Percentiles rank a stretch among this genome's conserved stretches.
Conservation (phyloP, 2,797 vertebrate species). For the Rhadinocentrus ornatus region DNA sequence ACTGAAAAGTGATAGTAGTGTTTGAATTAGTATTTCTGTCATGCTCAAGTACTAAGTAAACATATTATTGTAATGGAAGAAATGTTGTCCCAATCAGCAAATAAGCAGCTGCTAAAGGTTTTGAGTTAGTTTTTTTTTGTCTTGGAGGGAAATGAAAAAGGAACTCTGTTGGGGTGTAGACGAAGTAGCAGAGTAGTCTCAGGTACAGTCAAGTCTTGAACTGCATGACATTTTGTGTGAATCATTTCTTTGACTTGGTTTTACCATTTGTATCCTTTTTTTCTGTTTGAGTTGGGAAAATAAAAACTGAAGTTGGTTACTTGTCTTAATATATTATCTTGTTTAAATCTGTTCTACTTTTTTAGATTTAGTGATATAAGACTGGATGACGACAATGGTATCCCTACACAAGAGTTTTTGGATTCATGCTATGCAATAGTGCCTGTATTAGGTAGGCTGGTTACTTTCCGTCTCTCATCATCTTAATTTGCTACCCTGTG, state of each 20-base stretch:
- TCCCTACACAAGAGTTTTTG: constrained; percentile 97
- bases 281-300: constrained; percentile 74
- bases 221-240: constrained; percentile 64
- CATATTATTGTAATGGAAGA: constrained; percentile 12
- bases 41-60: constrained; percentile 24
- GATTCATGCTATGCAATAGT: constrained; percentile 99
- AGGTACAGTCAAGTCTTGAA: constrained; percentile 49
- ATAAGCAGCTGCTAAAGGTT: constrained; percentile 30
- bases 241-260: constrained; percentile 60
- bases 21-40: constrained; percentile 42
- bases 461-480: constrained; percentile 61
- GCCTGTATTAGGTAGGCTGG: constrained; percentile 94
- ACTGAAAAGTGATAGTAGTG: constrained; percentile 44
- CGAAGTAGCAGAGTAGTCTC: constrained; percentile 45
- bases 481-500: constrained; percentile 35
- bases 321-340: constrained; percentile 69
- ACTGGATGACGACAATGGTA: constrained; percentile 93
- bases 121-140: constrained; percentile 19
- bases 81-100: constrained; percentile 13
- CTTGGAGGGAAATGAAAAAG: constrained; percentile 5
- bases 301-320: constrained; percentile 71
- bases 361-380: constrained; percentile 97
- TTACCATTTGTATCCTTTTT: constrained; percentile 65
- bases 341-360: constrained; percentile 78
- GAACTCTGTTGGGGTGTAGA: constrained; percentile 33